Conservation (phyloP, 2,113 vertebrate genomes). For the Aptenodytes patagonicus region DNA sequence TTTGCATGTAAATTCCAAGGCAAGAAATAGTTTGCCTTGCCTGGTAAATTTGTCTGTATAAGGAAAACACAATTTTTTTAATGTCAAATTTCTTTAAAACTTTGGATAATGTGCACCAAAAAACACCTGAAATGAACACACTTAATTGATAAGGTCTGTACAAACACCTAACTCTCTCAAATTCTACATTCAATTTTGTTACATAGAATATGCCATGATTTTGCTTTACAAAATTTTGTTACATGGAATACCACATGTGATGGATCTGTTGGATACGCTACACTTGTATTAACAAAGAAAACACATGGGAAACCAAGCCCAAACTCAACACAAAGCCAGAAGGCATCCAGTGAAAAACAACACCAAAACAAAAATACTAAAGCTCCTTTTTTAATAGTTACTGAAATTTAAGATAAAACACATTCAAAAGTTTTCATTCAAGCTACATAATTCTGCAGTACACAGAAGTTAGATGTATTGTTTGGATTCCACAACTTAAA, state of each 20-base stretch:
- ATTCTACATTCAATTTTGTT: background rate
- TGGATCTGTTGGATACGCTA: background rate
- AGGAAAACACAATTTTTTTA: background rate
- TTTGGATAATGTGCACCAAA: background rate
- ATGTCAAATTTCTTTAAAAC: background rate
- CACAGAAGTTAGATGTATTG: background rate
- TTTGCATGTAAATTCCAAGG: background rate
- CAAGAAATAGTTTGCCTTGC: background rate
- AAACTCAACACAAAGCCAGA: background rate
- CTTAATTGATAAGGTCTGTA: background rate
- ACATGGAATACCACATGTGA: background rate
- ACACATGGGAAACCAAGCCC: background rate
- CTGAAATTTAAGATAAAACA: background rate
- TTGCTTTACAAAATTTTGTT: background rate
- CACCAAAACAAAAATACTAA: background rate
- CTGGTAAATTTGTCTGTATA: background rate
- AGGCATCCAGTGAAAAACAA: background rate
- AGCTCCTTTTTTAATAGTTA: background rate
- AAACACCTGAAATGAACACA: background rate
- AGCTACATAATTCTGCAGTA: background rate
- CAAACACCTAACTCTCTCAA: background rate
- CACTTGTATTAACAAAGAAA: background rate
- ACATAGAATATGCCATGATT: background rate
- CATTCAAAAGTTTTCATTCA: background rate
- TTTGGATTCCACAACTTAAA: background rate